Evolutionary conservation across 2,888 invertebrate genomes (phyloP), one percentile per base, ranked within the genome.

Genomic region (Microctonus hyperodae): DNA sequence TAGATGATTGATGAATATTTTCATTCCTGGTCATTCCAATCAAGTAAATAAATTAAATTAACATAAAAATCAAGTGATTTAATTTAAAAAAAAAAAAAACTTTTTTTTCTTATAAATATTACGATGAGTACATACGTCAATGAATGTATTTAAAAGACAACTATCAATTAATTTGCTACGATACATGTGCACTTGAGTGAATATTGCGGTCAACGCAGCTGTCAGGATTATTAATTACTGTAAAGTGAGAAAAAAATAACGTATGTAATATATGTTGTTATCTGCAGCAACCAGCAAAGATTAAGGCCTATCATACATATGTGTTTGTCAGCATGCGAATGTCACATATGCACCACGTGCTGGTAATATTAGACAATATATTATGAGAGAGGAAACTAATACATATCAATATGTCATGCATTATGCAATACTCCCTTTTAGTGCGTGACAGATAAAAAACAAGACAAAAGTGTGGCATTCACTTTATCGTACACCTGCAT

Each of bases 151-250:
- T 25, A 50, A 33, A 61, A 28, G 5, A 28, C 11, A 13, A 56
- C 16, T 33, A 55, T 63, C 16, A 53, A 53, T 63, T 16, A 31
- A 44, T 40, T 11, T 55, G 25, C 16, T 23, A 13, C 10, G 53
- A 23, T 53, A 28, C 25, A 20, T 37, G 13, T 55, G 28, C 33
- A 28, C 55, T 10, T 53, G 37, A 63, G 11, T 55, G 20, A 28
- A 60, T 23, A 44, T 40, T 63, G 22, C 44, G 22, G 23, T 55
- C 37, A 55, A 28, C 23, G 2, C 23, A n/a, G 13, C 51, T 53
- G 53, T 53, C 53, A 62, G 16, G 50, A 62, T 22, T 37, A 44
- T 59, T 59, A 40, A 59, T 59, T 59, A 37, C 23, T 7, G 11
- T 37, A 22, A 10, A 37, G 37, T 37, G 20, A 23, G 40, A 59